Conservation (phyloP, 2,888 invertebrate species). For the Agonopterix heracliana region DNA sequence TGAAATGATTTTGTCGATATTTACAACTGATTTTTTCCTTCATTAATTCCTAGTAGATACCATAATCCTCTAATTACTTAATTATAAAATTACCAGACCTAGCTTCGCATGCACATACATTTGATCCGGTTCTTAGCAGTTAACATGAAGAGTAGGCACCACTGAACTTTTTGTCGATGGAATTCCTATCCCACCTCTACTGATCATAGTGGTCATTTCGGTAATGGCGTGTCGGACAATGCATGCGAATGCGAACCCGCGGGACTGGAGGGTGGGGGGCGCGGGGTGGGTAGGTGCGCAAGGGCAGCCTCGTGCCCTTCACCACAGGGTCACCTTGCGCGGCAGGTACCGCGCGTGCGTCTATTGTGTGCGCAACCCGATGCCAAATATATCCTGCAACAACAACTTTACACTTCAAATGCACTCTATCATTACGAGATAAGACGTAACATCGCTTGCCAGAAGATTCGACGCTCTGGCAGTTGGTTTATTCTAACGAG, state of each 20-base stretch:
- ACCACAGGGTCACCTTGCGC: constrained; percentile 65
- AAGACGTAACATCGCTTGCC: constrained; percentile 16
- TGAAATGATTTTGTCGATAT: too few relatives aligned
- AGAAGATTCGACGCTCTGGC: constrained; percentile 11
- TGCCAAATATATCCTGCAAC: constrained; percentile 31
- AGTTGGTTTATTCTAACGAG: constrained; percentile 51
- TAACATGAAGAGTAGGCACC: too few relatives aligned
- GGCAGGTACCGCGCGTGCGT: constrained; percentile 45
- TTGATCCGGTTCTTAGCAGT: too few relatives aligned
- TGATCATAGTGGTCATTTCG: constrained; percentile 50
- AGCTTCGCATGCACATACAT: too few relatives aligned
- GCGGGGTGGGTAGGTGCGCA: constrained; percentile 43
- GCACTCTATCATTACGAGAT: background rate
- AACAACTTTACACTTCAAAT: constrained; percentile 17
- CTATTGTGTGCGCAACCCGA: constrained; percentile 68
- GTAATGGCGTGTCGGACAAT: constrained; percentile 62
- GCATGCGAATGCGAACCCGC: constrained; percentile 45
- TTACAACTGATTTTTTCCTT: too few relatives aligned
- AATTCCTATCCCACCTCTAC: constrained; percentile 13
- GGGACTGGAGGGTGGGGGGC: constrained; percentile 21
- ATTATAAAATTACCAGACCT: too few relatives aligned
- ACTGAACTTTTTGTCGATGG: background rate
- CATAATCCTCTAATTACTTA: too few relatives aligned
- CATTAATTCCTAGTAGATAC: too few relatives aligned
- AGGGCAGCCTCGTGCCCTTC: constrained; percentile 69